Base-by-base conservation (phyloP, 2,113 vertebrate genomes). In the Struthidea cinerea region DNA sequence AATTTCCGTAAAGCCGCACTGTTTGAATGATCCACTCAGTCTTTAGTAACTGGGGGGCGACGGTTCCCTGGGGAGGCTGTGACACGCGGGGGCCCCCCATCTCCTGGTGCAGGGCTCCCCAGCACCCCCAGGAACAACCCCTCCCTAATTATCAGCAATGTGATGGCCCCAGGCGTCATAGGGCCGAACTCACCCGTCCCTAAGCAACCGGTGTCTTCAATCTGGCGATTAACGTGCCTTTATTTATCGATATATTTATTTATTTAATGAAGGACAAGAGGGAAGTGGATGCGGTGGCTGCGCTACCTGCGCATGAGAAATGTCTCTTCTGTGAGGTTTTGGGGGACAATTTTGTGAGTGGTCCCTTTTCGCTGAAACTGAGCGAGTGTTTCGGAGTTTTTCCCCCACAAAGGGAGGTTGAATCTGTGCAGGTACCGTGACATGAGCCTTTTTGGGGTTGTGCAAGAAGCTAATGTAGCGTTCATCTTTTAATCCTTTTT, bases 141-240 rank as follows among this genome's bases (percentile, higher is more conserved):
- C 10, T n/a, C 22, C 1, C 19, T 10, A 18, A 30, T 57, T 28
- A 53, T 10, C 65, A 68, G 39, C 4, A 6, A 4, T 4, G 7
- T 3, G 8, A 50, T 22, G 33, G 28, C 50, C 39, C 35, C 11
- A 1, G 0, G 2, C 1, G 0, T 71, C 30, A 15, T 0, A 7
- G 28, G 50, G 12, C 42, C 0, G 0, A 78, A 24, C 49, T 84
- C 11, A 1, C 33, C 3, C 0, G 1, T 75, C 91, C 91, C 74
- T 84, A 57, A 78, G 83, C 60, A 65, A 82, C 32, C 2, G 0
- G 28, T 8, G 16, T 74, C 56, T 57, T 60, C 15, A 9, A 1
- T 53, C 46, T 32, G 16, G 52, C 3, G 4, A 59, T 83, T 70
- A 67, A 63, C 20, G 16, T 33, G 15, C 76, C 63, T 71, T 63